Evolutionary conservation across 2,888 invertebrate genomes (phyloP).

Genomic region (Deilephila elpenor): DNA sequence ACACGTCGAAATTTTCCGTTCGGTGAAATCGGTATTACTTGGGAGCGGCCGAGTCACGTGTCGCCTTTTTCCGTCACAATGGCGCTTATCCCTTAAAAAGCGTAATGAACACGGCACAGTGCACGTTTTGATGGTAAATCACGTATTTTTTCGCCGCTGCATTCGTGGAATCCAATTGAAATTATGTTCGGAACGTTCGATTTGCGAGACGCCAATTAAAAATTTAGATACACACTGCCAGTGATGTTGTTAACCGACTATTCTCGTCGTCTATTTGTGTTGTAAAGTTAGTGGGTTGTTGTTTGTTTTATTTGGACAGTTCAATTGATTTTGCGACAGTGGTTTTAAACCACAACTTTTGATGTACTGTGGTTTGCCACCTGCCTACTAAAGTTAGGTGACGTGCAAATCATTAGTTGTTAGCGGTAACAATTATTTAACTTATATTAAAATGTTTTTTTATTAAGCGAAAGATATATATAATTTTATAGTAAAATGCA

Average conservation of each 20-base stretch:
- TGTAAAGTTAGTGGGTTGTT: constrained; percentile 31
- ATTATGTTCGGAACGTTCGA: constrained; percentile 54
- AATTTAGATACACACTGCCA: constrained; percentile 37
- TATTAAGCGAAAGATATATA: no score
- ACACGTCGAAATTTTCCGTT: constrained; percentile 10
- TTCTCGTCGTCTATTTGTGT: constrained; percentile 30
- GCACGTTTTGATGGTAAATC: constrained; percentile 58
- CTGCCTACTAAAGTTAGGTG: no score
- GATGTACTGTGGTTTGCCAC: background rate
- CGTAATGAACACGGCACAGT: constrained; percentile 47
- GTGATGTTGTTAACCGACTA: constrained; percentile 1
- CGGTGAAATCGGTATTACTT: constrained; percentile 3
- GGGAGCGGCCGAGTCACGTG: constrained; percentile 43
- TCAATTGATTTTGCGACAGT: background rate
- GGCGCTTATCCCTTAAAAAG: constrained; percentile 44
- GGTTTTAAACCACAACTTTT: background rate
- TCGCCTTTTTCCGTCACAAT: constrained; percentile 51
- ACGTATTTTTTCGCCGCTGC: constrained; percentile 49
- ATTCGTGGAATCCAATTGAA: constrained; percentile 49
- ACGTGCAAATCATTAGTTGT: no score
- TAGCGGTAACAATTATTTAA: no score
- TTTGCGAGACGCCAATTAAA: constrained; percentile 44
- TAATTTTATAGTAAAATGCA: no score
- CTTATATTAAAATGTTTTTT: no score
- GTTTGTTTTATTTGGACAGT: constrained; percentile 21